These are phyloP conservation scores for Artemia sinica DNA, from an alignment of 2,888 invertebrate genomes.

Conservation along the genomic window DNA sequence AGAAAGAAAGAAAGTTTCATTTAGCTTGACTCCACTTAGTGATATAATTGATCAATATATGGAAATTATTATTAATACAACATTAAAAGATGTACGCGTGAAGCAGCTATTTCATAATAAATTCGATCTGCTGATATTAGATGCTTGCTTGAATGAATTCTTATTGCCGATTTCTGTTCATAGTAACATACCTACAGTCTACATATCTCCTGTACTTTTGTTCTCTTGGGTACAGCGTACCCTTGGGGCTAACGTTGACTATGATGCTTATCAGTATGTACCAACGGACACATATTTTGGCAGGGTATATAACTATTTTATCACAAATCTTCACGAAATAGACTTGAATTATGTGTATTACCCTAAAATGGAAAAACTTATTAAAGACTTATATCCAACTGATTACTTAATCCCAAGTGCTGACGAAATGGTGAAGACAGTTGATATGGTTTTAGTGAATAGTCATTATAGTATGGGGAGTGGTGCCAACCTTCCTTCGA, in stretches of 20 bases:
- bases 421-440: conserved; percentile 1
- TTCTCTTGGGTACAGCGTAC: not conserved
- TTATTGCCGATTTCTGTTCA: not conserved
- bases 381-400: not conserved
- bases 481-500: conserved; percentile 23
- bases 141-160: conserved; percentile 12
- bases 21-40: not conserved
- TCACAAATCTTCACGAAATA: not conserved
- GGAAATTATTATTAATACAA: conserved; percentile 4
- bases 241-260: not conserved
- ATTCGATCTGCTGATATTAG: not conserved
- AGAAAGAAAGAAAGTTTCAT: not conserved
- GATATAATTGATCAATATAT: not conserved
- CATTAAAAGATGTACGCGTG: not conserved
- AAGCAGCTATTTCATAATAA: not conserved
- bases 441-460: conserved; percentile 22
- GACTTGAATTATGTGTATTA: not conserved
- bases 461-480: conserved; percentile 23
- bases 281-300: not conserved
- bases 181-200: not conserved
- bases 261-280: not conserved
- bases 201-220: not conserved
- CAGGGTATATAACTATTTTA: not conserved
- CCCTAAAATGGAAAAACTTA: not conserved
- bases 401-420: not conserved